Evolutionary conservation across 2,888 invertebrate species (phyloP).

Genomic region (Nephrotoma appendiculata): DNA sequence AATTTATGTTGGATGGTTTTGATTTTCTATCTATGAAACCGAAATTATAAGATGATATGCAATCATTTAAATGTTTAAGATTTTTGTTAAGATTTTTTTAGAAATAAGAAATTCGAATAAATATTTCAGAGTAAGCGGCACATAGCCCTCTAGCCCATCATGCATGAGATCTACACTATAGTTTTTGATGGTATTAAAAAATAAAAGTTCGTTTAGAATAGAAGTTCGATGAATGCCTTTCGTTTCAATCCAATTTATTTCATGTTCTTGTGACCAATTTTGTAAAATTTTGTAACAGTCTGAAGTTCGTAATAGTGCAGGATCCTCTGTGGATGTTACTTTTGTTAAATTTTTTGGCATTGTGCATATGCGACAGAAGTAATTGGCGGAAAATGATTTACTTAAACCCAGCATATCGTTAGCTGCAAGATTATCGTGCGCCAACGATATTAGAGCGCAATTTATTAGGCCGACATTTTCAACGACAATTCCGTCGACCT

Average conservation of each 20-base stretch:
- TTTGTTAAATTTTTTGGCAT: neutral
- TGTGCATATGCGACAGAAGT: neutral
- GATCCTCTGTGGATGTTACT: neutral
- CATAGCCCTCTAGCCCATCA: neutral
- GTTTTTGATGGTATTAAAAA: too few relatives aligned
- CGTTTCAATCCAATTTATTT: too few relatives aligned
- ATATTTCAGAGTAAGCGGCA: conserved; percentile 3
- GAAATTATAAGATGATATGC: neutral
- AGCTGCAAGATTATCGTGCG: conserved; percentile 2
- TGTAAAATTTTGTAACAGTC: too few relatives aligned
- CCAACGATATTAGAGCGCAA: neutral
- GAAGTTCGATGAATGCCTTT: too few relatives aligned
- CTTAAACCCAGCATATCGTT: conserved; percentile 1
- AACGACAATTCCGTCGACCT: neutral
- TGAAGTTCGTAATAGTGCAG: too few relatives aligned
- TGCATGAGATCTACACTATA: neutral
- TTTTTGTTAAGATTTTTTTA: conserved; percentile 4
- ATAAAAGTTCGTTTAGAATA: too few relatives aligned
- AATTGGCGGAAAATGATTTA: conserved; percentile 2
- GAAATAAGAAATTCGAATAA: conserved; percentile 1
- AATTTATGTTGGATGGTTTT: too few relatives aligned
- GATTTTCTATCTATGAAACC: neutral
- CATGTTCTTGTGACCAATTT: too few relatives aligned
- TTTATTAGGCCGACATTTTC: too few relatives aligned
- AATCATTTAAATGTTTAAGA: too few relatives aligned